A percentile compares a stretch with the other conserved stretches of the same genome.
These are phyloP conservation scores for Pangasius krempfi DNA, from an alignment of 2,797 vertebrate species.

Conservation along the genomic window DNA sequence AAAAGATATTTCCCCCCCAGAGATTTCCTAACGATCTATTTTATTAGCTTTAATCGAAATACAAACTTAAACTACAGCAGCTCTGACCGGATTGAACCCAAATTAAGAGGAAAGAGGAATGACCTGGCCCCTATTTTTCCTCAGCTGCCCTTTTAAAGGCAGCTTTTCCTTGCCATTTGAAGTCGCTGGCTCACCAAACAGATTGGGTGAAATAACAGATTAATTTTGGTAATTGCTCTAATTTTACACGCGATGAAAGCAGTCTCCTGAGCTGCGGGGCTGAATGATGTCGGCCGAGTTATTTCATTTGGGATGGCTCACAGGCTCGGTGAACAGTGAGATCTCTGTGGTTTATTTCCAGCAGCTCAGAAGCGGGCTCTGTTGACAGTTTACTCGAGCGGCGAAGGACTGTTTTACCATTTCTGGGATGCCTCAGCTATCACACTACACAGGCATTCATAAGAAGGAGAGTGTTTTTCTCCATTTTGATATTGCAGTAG, in stretches of 20 bases:
- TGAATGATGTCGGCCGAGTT: slow-evolving; percentile 41
- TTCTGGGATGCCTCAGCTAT: slow-evolving; percentile 62
- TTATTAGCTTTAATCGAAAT: slow-evolving; percentile 1
- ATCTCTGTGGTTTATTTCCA: slow-evolving; percentile 61
- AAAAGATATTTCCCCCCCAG: too few species aligned
- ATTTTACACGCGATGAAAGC: slow-evolving; percentile 59
- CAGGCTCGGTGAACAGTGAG: slow-evolving; percentile 45
- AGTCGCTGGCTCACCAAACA: slow-evolving; percentile 46
- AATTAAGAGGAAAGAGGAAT: slow-evolving; percentile 8
- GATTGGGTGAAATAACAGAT: slow-evolving; percentile 56
- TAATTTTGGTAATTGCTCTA: slow-evolving; percentile 60
- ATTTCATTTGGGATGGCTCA: slow-evolving; percentile 46
- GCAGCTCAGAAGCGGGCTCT: slow-evolving; percentile 44
- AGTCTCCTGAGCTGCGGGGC: slow-evolving; percentile 32
- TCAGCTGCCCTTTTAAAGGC: slow-evolving; percentile 37
- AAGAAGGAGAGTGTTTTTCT: slow-evolving; percentile 56
- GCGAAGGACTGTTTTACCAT: slow-evolving; percentile 65
- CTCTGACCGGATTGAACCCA: slow-evolving; percentile 22
- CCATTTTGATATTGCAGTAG: slow-evolving; percentile 52
- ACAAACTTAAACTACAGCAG: neutral
- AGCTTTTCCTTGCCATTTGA: slow-evolving; percentile 45
- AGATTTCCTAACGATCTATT: neutral
- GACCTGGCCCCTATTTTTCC: slow-evolving; percentile 20
- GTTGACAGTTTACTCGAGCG: slow-evolving; percentile 55
- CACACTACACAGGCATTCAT: slow-evolving; percentile 54